These are phyloP conservation scores for Meghimatium bilineatum DNA, from an alignment of 2,888 invertebrate species.

Conservation along the genomic window DNA sequence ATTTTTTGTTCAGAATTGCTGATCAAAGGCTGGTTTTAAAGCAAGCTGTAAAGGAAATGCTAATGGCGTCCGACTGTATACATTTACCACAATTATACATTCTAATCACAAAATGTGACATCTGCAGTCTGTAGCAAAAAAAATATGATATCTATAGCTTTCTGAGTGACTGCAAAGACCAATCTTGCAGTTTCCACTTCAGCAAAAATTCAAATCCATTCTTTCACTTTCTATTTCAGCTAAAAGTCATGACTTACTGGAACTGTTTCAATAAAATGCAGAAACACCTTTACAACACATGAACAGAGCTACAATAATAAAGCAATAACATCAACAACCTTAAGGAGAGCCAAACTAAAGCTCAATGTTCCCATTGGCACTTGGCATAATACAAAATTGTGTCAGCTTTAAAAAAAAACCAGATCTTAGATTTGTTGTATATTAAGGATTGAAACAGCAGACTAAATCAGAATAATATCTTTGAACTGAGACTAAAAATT, in stretches of 20 bases:
- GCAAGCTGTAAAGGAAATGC: conserved; percentile 26
- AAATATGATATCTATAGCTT: background rate
- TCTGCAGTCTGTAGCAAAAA: background rate
- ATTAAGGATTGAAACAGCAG: background rate
- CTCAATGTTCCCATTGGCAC: background rate
- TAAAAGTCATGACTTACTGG: background rate
- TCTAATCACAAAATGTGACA: background rate
- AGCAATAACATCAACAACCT: conserved; percentile 26
- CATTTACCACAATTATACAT: conserved; percentile 18
- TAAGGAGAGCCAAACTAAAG: conserved; percentile 2
- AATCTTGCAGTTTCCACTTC: background rate
- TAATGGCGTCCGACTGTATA: background rate
- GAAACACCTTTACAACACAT: conserved; percentile 26
- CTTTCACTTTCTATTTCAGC: background rate
- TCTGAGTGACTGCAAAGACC: background rate
- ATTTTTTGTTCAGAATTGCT: conserved; percentile 33
- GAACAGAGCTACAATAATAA: conserved; percentile 30
- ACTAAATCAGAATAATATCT: background rate
- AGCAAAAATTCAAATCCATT: background rate
- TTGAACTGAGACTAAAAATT: background rate
- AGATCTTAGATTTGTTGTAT: background rate
- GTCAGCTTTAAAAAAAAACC: background rate
- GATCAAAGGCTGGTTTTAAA: conserved; percentile 31
- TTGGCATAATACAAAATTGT: background rate
- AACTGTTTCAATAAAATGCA: conserved; percentile 14